phyloP scores from a whole-genome alignment of 2,797 vertebrate genomes.

The Chelon labrosus region DNA sequence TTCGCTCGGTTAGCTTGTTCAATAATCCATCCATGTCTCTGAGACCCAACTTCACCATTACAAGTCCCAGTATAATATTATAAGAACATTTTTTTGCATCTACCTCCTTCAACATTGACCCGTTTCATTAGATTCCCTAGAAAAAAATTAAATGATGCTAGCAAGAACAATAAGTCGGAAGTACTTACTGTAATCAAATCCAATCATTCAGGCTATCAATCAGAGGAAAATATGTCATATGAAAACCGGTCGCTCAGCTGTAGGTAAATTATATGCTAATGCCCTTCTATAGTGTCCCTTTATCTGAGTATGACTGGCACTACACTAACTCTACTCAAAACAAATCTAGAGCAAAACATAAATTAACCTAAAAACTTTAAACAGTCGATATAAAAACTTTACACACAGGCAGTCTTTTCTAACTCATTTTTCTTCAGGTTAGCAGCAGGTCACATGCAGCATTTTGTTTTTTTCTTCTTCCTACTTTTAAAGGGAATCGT shows the following conservation, averaged over 20 bases:
- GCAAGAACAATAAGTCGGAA: neutral
- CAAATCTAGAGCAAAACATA: slow-evolving; percentile 1
- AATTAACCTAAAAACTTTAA: slow-evolving; percentile 25
- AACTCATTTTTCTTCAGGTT: neutral
- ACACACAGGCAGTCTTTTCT: neutral
- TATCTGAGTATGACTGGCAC: slow-evolving; percentile 13
- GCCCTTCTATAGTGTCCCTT: slow-evolving; percentile 28
- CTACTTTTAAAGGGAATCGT: neutral
- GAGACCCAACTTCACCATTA: neutral
- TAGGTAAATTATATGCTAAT: neutral
- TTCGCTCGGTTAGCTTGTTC: neutral
- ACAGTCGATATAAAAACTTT: neutral
- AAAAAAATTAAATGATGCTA: slow-evolving; percentile 3
- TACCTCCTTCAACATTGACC: neutral
- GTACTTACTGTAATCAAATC: neutral
- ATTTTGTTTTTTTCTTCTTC: slow-evolving; percentile 17
- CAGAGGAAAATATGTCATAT: neutral
- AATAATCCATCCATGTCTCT: neutral
- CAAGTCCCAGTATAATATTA: neutral
- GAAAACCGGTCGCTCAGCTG: neutral
- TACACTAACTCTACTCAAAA: slow-evolving; percentile 1
- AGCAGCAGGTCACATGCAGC: neutral
- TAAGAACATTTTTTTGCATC: slow-evolving; percentile 6
- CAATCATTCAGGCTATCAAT: slow-evolving; percentile 6
- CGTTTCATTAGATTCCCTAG: neutral